Conservation (phyloP, 2,888 invertebrate species). For the Drosophila borealis region DNA sequence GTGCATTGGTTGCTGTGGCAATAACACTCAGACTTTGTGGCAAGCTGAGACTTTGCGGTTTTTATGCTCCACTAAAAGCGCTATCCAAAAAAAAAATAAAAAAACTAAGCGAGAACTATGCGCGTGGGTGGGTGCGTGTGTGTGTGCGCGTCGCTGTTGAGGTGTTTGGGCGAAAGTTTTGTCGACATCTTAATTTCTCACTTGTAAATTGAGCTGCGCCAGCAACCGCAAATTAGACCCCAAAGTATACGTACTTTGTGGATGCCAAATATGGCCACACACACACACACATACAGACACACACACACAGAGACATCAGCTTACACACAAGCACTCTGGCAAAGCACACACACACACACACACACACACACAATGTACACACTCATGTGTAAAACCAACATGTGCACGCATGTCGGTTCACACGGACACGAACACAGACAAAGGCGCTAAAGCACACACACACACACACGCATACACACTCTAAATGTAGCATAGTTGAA, state of each 20-base stretch:
- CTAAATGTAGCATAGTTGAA: conserved; percentile 44
- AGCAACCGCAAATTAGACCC: conserved; percentile 78
- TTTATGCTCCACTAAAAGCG: conserved; percentile 42
- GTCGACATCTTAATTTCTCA: conserved; percentile 80
- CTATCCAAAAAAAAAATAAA: conserved; percentile 3
- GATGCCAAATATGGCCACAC: conserved; percentile 62
- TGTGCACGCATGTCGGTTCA: conserved; percentile 39
- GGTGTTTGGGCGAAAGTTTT: conserved; percentile 69
- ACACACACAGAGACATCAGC: not conserved
- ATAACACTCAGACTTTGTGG: conserved; percentile 72
- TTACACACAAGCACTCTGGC: conserved; percentile 31
- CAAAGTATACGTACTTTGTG: conserved; percentile 77
- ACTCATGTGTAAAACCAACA: conserved; percentile 52
- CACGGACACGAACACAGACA: conserved; percentile 34
- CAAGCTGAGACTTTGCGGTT: conserved; percentile 60
- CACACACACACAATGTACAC: conserved; percentile 41
- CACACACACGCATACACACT: conserved; percentile 7
- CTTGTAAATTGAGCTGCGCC: conserved; percentile 78
- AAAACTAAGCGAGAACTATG: not conserved
- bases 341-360: conserved; percentile 34
- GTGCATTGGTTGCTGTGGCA: conserved; percentile 66
- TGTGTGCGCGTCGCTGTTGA: conserved; percentile 33
- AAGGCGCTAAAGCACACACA: conserved; percentile 33
- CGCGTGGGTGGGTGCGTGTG: conserved; percentile 1
- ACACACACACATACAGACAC: conserved; percentile 2